Evolutionary conservation across 2,113 vertebrate genomes (phyloP), one percentile per base, ranked within the genome.

Genomic region (Helogale parvula): DNA sequence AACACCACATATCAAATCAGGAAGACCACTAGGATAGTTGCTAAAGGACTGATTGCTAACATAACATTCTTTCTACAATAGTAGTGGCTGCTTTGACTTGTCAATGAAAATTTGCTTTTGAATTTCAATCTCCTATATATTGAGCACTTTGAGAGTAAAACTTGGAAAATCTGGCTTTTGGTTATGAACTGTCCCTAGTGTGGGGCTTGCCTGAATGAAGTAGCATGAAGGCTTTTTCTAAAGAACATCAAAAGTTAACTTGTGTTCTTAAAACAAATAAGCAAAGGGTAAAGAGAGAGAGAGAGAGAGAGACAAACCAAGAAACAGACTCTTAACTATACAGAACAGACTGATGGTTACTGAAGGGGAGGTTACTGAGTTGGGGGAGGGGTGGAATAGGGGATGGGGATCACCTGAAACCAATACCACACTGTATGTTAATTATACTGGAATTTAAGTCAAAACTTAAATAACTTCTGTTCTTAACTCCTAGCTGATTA

Each of bases 401-500:
- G 31, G 41, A 47, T 77, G 41, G 74, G 41, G 41, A 77, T 77
- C 10, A 77, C 29, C 7, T 77, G 74, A 77, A 77, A 47, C 41
- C 31, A 31, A 17, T 47, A 47, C 17, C 29, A 77, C 14, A 31
- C 74, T 47, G 74, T 76, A 9, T 76, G 8, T 31, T 77, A 31
- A 47, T 15, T 72, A 31, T 60, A 77, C 41, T 77, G 41, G 41
- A 77, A 77, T 77, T 77, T 47, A 31, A 77, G 9, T 77, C 29
- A 77, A 47, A 31, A 47, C 27, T 31, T 47, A 1, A 74, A 84
- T n/a, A 88, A 90, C 31, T 50, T 63, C 3, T 94, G 0, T 90
- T 97, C 66, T 98, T 97, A 88, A 90, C 94, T 97, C 84, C 91
- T 98, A 99, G 99, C 99, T 98, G 99, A 99, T 97, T 99, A 99